A percentile compares a stretch with the other conserved stretches of the same genome.
These are phyloP conservation scores for Tiliacea citrago DNA, from an alignment of 2,888 invertebrate genomes.

Conservation along the genomic window DNA sequence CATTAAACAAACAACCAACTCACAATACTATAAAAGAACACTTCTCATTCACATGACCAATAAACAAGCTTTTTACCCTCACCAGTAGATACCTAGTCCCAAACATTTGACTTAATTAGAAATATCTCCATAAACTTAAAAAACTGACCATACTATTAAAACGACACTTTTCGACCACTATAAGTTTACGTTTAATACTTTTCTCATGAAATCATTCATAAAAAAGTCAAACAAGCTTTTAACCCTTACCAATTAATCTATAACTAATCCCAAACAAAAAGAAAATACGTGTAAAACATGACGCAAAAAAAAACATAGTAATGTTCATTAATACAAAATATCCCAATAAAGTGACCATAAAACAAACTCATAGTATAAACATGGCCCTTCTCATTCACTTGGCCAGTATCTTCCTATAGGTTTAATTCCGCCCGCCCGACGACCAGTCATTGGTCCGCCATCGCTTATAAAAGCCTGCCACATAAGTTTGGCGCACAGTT, in stretches of 20 bases:
- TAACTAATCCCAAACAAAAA: too few relatives aligned
- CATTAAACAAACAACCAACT: too few relatives aligned
- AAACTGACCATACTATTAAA: not conserved
- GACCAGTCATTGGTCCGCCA: conserved; percentile 50
- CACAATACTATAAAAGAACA: too few relatives aligned
- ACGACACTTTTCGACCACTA: not conserved
- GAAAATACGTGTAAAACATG: too few relatives aligned
- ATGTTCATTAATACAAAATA: not conserved
- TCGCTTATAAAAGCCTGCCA: conserved; percentile 60
- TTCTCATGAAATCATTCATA: not conserved
- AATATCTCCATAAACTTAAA: not conserved
- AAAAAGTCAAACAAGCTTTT: not conserved
- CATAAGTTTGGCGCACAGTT: conserved; percentile 53
- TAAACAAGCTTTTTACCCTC: too few relatives aligned
- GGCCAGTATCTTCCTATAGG: conserved; percentile 44
- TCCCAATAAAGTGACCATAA: not conserved
- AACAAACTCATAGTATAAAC: not conserved
- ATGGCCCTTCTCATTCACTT: conserved; percentile 33
- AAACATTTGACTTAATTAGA: not conserved
- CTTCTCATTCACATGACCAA: too few relatives aligned
- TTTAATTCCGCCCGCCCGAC: conserved; percentile 58
- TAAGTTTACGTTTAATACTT: not conserved
- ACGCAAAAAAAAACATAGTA: too few relatives aligned
- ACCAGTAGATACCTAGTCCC: too few relatives aligned
- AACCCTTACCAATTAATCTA: not conserved